A percentile compares a stretch with the other conserved stretches of the same genome.
Evolutionary conservation across 2,113 vertebrate genomes (phyloP).

Genomic region (Patagioenas fasciata): DNA sequence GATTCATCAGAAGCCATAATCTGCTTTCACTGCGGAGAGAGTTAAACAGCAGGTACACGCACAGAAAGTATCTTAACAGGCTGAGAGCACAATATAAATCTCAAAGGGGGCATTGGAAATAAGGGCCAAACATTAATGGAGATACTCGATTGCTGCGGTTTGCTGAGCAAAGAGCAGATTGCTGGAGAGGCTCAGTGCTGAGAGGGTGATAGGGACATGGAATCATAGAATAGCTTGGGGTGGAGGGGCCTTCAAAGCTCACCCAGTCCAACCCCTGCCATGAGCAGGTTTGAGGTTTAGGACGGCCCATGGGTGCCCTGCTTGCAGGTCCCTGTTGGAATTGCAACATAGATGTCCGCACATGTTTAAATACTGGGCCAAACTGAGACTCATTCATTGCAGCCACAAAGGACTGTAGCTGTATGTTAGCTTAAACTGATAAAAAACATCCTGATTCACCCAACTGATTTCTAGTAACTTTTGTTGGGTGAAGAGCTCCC

Average conservation of each 20-base stretch:
- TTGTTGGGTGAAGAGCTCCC: not conserved
- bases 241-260: too few species aligned
- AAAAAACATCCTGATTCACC: not conserved
- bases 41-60: not conserved
- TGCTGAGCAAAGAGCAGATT: not conserved
- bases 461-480: not conserved
- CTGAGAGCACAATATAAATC: not conserved
- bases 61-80: not conserved
- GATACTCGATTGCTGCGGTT: not conserved
- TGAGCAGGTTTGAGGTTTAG: not conserved
- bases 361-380: not conserved
- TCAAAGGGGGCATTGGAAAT: not conserved
- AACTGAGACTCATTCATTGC: not conserved
- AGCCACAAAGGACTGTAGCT: not conserved
- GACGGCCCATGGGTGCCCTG: not conserved
- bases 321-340: not conserved
- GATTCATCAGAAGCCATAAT: slow-evolving; percentile 22
- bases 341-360: not conserved
- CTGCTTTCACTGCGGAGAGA: not conserved
- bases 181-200: not conserved
- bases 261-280: too few species aligned
- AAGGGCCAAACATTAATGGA: not conserved
- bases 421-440: not conserved
- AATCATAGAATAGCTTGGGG: not conserved
- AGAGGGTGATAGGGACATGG: not conserved